Base-by-base conservation (phyloP, 2,113 vertebrate genomes). In the Synodontis membranacea region DNA sequence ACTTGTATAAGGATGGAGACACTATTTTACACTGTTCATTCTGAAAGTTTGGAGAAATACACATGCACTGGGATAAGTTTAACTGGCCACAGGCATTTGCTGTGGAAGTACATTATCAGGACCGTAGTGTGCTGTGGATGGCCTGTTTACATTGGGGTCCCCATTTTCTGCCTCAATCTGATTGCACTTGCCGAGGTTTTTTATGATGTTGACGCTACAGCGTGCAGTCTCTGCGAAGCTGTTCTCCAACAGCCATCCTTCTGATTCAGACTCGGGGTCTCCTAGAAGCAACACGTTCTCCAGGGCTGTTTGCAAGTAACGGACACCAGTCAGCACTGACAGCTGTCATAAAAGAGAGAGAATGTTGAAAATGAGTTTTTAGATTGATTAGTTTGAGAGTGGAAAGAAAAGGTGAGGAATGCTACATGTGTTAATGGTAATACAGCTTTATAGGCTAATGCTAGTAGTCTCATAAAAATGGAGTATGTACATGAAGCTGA, bases 231-330 rank as follows among this genome's bases (percentile, higher is more conserved):
- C 95, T 44, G 94, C 92, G 86, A 97, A 93, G 87, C 96, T 95
- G 56, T 96, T 96, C 92, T 97, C 95, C 87, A 98, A 93, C 80
- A 98, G 90, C 97, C 97, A 98, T 8, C 96, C 97, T 0, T 96
- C 95, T 0, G 96, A 96, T 87, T 97, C 95, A 0, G 91, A 93
- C 19, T 96, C 95, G 0, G 94, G 86, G 82, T 98, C 95, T 1
- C 95, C 96, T 8, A 94, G 89, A 6, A 93, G 91, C 4, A 96
- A 92, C 9, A 97, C 93, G 0, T 96, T 97, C 90, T 96, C 96
- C 95, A 97, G 95, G 85, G 97, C 94, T 0, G 97, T 98, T 93
- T 98, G 97, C 56, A 98, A 95, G 91, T 97, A 98, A 2, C 97
- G 95, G 9, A 97, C 96, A 9, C 97, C 97, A 2, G 93, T 96